Base-by-base conservation (phyloP, 1,140 invertebrate species). In the Drosophila pandora region DNA sequence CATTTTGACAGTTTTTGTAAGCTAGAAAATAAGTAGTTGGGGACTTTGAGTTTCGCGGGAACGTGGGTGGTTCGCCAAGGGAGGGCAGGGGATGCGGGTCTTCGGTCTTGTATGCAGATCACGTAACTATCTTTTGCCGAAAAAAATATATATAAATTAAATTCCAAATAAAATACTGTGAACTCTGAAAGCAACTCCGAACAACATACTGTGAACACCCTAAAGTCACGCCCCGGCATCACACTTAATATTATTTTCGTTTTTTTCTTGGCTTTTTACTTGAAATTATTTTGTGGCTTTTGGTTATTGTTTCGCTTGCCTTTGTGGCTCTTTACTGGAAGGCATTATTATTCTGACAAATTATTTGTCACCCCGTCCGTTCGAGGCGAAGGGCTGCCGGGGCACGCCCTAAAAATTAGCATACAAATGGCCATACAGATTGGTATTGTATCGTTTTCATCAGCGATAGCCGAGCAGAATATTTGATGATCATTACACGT, bases 171-270 rank as follows among this genome's bases (percentile, higher is more conserved):
- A 64, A 53, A 53, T 52, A 72, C 53, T 76, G 43, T 57, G 62
- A 82, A 63, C 47, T 32, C 52, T 13, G 28, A 69, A 64, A 77
- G 58, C 68, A 77, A 47, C 71, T 82, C 74, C 75, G 78, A 79
- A 28, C 25, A 28, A 28, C 25, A 28, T 28, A 28, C 25, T 28
- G 25, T 28, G 25, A 87, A 69, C 83, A 87, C 83, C 75, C 79
- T 57, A 83, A 88, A 88, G 83, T 87, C 82, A 87, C 82, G 82
- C 83, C 63, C 71, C 71, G 47, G 39, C 58, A 52, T 67, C 69
- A 56, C 76, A 83, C 75, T 82, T 88, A 48, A 76, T 82, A 64
- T 70, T 63, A 63, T 76, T 82, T 82, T 74, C 10, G 60, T 17
- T 78, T 62, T 61, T 70, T 82, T 85, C 76, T 77, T 62, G 59